phyloP scores from a whole-genome alignment of 2,888 invertebrate species.

The Anodontia alba region DNA sequence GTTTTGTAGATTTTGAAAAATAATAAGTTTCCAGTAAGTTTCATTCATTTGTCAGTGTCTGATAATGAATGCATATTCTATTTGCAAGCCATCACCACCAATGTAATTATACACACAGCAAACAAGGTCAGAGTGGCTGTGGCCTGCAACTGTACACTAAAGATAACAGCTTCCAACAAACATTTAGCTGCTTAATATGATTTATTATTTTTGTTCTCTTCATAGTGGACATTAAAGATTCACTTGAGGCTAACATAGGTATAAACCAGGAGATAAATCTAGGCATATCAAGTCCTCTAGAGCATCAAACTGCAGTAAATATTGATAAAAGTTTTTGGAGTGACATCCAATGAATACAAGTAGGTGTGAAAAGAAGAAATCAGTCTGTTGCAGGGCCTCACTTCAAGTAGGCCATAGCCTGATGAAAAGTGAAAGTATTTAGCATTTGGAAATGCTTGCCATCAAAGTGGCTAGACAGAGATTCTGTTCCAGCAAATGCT shows the following conservation, averaged over 20 bases:
- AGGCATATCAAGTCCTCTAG: neutral
- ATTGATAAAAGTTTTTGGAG: neutral
- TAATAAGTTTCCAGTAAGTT: no score
- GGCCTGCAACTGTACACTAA: neutral
- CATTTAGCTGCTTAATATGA: neutral
- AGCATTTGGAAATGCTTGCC: no score
- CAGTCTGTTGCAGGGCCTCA: neutral
- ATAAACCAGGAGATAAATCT: neutral
- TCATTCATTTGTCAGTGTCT: no score
- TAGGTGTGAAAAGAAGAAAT: neutral
- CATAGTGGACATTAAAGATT: neutral
- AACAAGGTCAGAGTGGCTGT: no score
- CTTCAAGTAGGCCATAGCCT: no score
- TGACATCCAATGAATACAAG: neutral
- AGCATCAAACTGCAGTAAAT: neutral
- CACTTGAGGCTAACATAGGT: neutral
- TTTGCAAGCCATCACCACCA: no score
- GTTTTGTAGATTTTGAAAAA: no score
- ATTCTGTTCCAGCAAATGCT: no score
- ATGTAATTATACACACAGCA: no score
- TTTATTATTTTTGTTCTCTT: conserved; percentile 4
- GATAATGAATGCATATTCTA: no score
- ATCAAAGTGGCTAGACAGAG: no score
- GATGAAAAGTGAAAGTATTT: no score
- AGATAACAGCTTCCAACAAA: neutral